Evolutionary conservation across 2,888 invertebrate species (phyloP).

Genomic region (Oligia strigilis): DNA sequence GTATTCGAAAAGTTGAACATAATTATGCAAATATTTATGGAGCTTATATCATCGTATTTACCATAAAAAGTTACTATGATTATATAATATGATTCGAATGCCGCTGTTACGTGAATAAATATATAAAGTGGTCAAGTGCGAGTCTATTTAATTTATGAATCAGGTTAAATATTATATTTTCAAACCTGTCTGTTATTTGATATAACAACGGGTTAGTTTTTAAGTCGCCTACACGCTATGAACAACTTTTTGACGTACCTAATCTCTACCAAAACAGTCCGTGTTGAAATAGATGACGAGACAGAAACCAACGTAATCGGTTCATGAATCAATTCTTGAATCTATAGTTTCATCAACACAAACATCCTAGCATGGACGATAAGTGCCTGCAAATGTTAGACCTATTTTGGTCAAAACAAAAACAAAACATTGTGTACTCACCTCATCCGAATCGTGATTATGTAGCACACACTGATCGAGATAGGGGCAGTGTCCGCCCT

Average conservation of each 20-base stretch:
- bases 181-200: neutral
- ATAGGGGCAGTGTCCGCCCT: slow-evolving; percentile 98
- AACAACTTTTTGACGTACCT: neutral
- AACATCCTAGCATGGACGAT: neutral
- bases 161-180: neutral
- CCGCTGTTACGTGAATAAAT: slow-evolving; percentile 8
- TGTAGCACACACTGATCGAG: slow-evolving; percentile 97
- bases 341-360: neutral
- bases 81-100: slow-evolving; percentile 21
- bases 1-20: slow-evolving; percentile 44
- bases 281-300: neutral
- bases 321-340: neutral
- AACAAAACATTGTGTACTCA: slow-evolving; percentile 68
- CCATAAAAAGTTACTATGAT: slow-evolving; percentile 29
- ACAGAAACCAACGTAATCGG: neutral
- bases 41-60: slow-evolving; percentile 36
- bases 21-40: slow-evolving; percentile 49
- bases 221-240: neutral
- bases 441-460: slow-evolving; percentile 94
- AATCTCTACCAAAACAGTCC: neutral
- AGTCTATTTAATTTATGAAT: slow-evolving; percentile 3
- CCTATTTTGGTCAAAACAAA: neutral
- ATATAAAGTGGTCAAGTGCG: slow-evolving; percentile 17
- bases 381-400: neutral
- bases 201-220: neutral